Evolutionary conservation across 2,797 vertebrate species (phyloP).

Genomic region (Notamacropus eugenii): DNA sequence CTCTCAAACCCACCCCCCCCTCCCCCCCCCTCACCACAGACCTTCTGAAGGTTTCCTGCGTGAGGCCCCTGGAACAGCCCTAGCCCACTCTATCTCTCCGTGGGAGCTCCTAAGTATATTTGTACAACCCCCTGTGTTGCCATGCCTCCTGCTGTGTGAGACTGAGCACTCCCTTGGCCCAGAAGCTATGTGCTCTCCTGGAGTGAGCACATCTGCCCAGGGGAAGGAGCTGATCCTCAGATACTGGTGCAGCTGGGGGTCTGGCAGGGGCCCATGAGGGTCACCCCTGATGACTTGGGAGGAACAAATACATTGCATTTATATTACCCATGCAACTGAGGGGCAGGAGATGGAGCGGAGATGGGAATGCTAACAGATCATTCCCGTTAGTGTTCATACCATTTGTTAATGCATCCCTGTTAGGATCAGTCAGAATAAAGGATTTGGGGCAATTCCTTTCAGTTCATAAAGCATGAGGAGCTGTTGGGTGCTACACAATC

Average conservation of each 20-base stretch:
- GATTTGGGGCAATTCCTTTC: conserved; percentile 52
- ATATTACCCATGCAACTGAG: conserved; percentile 8
- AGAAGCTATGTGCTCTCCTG: conserved; percentile 65
- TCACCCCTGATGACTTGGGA: conserved; percentile 34
- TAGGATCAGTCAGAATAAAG: conserved; percentile 51
- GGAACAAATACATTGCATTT: conserved; percentile 40
- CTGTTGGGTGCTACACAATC: background rate
- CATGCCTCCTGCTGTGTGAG: conserved; percentile 45
- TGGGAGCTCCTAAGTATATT: conserved; percentile 36
- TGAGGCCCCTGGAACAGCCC: background rate
- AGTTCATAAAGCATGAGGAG: conserved; percentile 20
- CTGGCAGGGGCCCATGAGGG: conserved; percentile 46
- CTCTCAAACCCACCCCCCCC: background rate
- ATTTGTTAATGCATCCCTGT: conserved; percentile 32
- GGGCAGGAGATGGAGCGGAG: background rate
- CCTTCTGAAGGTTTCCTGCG: background rate
- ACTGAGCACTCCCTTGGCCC: conserved; percentile 67
- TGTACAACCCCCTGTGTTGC: conserved; percentile 46
- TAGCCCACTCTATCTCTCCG: background rate
- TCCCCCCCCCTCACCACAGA: background rate
- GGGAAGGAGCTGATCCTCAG: conserved; percentile 65
- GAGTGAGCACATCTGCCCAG: conserved; percentile 69
- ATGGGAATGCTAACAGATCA: conserved; percentile 27
- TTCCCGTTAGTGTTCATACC: conserved; percentile 35
- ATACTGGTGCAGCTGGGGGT: conserved; percentile 57